These are phyloP conservation scores for Salpingus planirostris DNA, from an alignment of 2,888 invertebrate genomes.

Conservation along the genomic window DNA sequence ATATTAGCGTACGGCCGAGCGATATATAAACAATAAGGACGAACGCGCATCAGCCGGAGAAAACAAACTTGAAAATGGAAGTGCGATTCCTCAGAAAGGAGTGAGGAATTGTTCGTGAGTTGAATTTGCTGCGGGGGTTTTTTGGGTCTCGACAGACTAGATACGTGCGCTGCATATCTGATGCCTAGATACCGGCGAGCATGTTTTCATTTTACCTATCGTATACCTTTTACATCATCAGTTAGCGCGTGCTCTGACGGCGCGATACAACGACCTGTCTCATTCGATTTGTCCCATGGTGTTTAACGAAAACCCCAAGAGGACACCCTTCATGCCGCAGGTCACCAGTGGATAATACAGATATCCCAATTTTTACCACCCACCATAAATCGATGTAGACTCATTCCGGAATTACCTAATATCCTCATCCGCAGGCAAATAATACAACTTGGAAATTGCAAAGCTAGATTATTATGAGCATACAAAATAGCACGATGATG, in stretches of 20 bases:
- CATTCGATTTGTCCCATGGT: constrained; percentile 12
- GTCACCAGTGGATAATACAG: too few species aligned
- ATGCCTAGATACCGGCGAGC: constrained; percentile 33
- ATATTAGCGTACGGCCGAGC: constrained; percentile 4
- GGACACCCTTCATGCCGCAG: too few species aligned
- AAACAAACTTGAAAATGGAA: constrained; percentile 35
- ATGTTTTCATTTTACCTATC: constrained; percentile 29
- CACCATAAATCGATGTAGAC: too few species aligned
- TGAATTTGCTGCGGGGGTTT: constrained; percentile 29
- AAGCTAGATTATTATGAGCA: too few species aligned
- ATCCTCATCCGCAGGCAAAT: too few species aligned
- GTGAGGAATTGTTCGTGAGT: constrained; percentile 40
- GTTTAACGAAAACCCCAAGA: too few species aligned
- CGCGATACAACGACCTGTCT: constrained; percentile 12
- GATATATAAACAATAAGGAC: not conserved
- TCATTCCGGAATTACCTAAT: too few species aligned
- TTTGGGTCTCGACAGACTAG: constrained; percentile 33
- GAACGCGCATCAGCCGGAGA: constrained; percentile 12
- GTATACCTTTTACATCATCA: constrained; percentile 22
- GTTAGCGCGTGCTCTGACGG: constrained; percentile 13
- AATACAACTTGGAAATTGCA: too few species aligned
- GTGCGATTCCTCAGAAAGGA: constrained; percentile 34
- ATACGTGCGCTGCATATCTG: constrained; percentile 36
- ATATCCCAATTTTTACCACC: too few species aligned
- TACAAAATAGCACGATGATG: too few species aligned